Percentiles rank a stretch among this genome's conserved stretches.
These are phyloP conservation scores for Hippocampus zosterae DNA, from an alignment of 2,113 vertebrate species.

Conservation along the genomic window DNA sequence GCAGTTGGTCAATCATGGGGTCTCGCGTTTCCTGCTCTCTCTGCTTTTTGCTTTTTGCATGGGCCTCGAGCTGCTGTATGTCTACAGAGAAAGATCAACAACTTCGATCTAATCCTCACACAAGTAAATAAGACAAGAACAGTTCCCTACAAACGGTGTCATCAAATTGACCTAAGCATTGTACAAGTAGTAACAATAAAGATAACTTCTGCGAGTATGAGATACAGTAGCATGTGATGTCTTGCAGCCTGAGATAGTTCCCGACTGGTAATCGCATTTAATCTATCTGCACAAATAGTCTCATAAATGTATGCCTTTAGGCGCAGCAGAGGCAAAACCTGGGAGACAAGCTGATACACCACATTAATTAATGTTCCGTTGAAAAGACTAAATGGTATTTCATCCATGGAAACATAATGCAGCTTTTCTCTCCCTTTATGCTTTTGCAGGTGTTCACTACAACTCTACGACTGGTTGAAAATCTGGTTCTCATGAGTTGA, in stretches of 20 bases:
- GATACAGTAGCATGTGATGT: background rate
- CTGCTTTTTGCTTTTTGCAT: conserved; percentile 84
- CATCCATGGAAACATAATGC: background rate
- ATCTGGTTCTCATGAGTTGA: background rate
- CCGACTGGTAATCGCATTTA: background rate
- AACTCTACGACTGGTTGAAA: background rate
- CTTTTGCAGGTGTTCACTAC: background rate
- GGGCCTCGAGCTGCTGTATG: conserved; percentile 89
- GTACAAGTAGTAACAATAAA: background rate
- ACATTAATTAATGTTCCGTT: background rate
- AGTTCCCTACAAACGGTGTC: background rate
- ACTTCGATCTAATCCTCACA: background rate
- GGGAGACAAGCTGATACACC: background rate
- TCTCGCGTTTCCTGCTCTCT: conserved; percentile 86
- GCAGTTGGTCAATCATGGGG: conserved; percentile 82
- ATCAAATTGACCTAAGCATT: background rate
- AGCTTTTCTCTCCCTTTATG: background rate
- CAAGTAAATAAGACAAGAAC: background rate
- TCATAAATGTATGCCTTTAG: background rate
- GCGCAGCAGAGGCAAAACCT: background rate
- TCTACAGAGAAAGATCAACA: conserved; percentile 64
- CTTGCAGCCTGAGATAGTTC: background rate
- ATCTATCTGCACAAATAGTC: background rate
- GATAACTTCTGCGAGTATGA: too few relatives aligned
- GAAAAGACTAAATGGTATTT: background rate